Percentiles rank a stretch among this genome's conserved stretches.
These are phyloP conservation scores for Drosophila hawaiiensis DNA, from an alignment of 2,888 invertebrate species.

Conservation along the genomic window DNA sequence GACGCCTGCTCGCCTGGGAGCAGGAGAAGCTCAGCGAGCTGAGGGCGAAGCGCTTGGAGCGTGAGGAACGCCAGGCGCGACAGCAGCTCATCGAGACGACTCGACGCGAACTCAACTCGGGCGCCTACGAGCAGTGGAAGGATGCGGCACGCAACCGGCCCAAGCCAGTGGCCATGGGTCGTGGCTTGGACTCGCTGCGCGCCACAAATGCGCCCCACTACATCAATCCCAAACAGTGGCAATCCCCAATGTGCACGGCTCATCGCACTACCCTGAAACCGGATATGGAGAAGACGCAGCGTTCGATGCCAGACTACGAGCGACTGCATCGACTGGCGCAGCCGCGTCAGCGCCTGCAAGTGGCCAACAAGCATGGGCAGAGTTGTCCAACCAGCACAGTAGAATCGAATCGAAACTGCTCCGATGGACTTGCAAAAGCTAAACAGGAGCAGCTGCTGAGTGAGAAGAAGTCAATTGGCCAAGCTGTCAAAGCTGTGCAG, in stretches of 20 bases:
- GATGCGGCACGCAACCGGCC: constrained; percentile 66
- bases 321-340: constrained; percentile 40
- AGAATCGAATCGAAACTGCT: not conserved
- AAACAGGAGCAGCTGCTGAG: not conserved
- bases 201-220: constrained; percentile 79
- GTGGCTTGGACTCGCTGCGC: constrained; percentile 79
- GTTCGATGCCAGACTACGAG: constrained; percentile 27
- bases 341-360: constrained; percentile 24
- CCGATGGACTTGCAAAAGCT: not conserved
- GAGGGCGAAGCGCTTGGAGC: constrained; percentile 13
- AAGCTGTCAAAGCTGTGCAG: not conserved
- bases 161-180: constrained; percentile 82
- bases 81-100: constrained; percentile 2
- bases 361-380: too few relatives aligned
- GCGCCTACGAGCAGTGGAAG: constrained; percentile 39
- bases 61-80: not conserved
- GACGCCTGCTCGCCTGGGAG: constrained; percentile 35
- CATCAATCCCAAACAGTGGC: constrained; percentile 82
- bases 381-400: not conserved
- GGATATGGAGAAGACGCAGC: not conserved
- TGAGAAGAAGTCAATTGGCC: not conserved
- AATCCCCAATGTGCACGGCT: constrained; percentile 1
- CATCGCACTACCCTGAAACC: not conserved
- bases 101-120: constrained; percentile 25
- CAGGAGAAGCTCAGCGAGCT: constrained; percentile 7